phyloP scores from a whole-genome alignment of 2,113 vertebrate genomes.

The Todiramphus saurophagus region DNA sequence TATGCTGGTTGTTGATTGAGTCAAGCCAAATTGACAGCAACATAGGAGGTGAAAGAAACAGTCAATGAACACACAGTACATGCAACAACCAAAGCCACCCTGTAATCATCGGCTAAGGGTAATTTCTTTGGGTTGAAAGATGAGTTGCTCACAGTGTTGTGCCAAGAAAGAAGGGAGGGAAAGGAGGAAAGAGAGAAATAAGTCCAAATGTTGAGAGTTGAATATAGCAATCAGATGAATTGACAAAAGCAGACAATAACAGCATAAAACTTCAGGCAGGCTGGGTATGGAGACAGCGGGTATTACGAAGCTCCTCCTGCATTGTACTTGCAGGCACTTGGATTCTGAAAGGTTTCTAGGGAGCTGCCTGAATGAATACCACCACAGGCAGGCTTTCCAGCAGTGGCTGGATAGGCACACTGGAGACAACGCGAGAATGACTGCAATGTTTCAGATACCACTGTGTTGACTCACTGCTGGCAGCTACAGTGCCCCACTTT shows the following conservation, averaged over 20 bases:
- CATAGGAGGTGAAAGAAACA: neutral
- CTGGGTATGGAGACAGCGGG: neutral
- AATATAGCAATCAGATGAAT: neutral
- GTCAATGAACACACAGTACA: neutral
- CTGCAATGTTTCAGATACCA: neutral
- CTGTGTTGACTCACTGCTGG: neutral
- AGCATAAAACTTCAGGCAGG: neutral
- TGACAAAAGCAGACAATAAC: neutral
- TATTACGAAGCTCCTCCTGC: neutral
- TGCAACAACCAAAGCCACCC: neutral
- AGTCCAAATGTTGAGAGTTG: neutral
- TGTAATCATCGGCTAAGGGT: neutral
- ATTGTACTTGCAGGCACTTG: neutral
- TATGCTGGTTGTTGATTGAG: neutral
- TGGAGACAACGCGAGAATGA: neutral
- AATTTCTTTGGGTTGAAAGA: constrained; percentile 27
- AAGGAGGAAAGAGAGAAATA: neutral
- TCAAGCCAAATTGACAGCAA: neutral
- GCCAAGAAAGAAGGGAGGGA: neutral
- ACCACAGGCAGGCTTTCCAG: neutral
- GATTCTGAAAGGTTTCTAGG: neutral
- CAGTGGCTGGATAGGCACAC: neutral
- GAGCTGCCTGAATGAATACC: neutral
- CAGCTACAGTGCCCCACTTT: neutral
- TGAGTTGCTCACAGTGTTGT: neutral